phyloP scores from a whole-genome alignment of 1,140 invertebrate genomes.

The Idris sp. region DNA sequence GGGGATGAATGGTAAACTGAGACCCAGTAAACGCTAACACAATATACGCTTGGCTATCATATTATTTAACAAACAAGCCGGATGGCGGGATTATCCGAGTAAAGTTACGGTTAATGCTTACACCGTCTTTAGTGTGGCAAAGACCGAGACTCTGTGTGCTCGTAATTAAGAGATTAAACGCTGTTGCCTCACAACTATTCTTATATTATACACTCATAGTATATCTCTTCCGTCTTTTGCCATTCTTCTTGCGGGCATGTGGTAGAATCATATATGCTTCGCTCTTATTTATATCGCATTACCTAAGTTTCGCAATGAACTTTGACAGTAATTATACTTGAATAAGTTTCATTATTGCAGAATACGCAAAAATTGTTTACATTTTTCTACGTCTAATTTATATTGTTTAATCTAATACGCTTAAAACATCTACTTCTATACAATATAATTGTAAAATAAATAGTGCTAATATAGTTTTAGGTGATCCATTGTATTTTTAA shows the following conservation, averaged over 20 bases:
- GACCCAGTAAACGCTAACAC: slow-evolving; percentile 53
- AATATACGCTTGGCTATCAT: slow-evolving; percentile 67
- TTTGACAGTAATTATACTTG: too few species aligned
- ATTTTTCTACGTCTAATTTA: too few species aligned
- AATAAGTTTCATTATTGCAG: too few species aligned
- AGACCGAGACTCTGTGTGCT: slow-evolving; percentile 60
- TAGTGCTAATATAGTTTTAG: too few species aligned
- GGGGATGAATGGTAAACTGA: slow-evolving; percentile 32
- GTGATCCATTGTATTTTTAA: too few species aligned
- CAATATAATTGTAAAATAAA: too few species aligned
- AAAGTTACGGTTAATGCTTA: slow-evolving; percentile 71
- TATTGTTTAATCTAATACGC: too few species aligned
- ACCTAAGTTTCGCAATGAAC: too few species aligned
- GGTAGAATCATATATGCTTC: slow-evolving; percentile 3
- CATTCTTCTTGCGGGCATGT: slow-evolving; percentile 11
- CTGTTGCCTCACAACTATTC: slow-evolving; percentile 66
- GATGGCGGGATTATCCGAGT: slow-evolving; percentile 72
- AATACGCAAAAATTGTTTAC: too few species aligned
- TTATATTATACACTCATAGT: too few species aligned
- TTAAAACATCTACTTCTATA: too few species aligned
- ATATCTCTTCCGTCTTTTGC: slow-evolving; percentile 20
- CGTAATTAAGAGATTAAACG: slow-evolving; percentile 76
- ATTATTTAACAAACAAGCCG: slow-evolving; percentile 78
- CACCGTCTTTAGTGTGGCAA: slow-evolving; percentile 60
- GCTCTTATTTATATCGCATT: slow-evolving; percentile 43